phyloP scores from a whole-genome alignment of 2,113 vertebrate species.

The Microcebus ravelobensis region DNA sequence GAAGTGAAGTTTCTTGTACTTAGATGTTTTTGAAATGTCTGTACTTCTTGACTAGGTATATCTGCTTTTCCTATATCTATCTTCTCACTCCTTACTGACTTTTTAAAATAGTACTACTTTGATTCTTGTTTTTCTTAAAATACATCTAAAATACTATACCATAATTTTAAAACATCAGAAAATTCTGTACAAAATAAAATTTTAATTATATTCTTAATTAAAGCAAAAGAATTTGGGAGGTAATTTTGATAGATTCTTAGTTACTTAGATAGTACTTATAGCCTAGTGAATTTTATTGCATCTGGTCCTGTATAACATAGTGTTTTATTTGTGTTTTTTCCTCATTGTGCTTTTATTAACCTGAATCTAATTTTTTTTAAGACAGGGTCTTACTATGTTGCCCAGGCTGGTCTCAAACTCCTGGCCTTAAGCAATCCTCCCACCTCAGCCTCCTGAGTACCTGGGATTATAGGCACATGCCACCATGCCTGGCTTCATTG shows the following conservation, averaged over 20 bases:
- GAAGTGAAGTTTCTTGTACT: neutral
- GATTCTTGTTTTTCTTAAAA: neutral
- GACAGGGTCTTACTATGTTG: no score
- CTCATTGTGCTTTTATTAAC: neutral
- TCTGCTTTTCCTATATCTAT: neutral
- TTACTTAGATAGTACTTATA: neutral
- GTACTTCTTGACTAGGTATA: neutral
- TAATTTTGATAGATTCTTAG: slow-evolving; percentile 7
- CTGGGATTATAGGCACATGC: no score
- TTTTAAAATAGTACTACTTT: neutral
- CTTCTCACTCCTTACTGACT: neutral
- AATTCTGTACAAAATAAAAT: neutral
- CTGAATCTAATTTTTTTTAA: no score
- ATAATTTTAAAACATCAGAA: slow-evolving; percentile 10
- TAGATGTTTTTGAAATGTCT: neutral
- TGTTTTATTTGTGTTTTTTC: neutral
- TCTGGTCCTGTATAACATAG: neutral
- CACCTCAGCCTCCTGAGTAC: no score
- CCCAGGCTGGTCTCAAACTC: no score
- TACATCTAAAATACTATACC: neutral
- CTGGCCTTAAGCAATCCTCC: no score
- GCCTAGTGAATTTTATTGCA: neutral
- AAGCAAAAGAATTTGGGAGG: neutral
- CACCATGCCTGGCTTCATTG: no score
- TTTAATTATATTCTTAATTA: slow-evolving; percentile 30